A percentile compares a stretch with the other conserved stretches of the same genome.
phyloP scores from a whole-genome alignment of 2,797 vertebrate species.

The Oryzias sinensis region DNA sequence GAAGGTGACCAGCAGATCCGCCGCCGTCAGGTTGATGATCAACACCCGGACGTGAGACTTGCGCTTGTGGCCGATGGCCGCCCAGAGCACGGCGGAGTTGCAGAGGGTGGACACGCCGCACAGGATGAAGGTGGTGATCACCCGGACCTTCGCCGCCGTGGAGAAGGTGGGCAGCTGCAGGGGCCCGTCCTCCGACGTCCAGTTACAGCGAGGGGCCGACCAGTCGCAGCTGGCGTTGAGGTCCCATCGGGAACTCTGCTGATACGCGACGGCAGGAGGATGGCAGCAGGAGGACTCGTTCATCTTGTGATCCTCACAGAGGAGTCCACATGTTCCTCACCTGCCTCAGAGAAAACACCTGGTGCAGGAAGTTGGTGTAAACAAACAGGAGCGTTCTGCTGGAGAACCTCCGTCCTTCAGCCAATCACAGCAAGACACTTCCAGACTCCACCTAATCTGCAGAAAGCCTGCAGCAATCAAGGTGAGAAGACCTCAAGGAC shows the following conservation, averaged over 20 bases:
- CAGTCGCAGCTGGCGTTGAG: constrained; percentile 52
- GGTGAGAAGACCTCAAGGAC: background rate
- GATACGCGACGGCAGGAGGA: constrained; percentile 33
- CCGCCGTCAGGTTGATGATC: constrained; percentile 81
- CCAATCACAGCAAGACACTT: background rate
- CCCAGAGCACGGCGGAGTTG: constrained; percentile 80
- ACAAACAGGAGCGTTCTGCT: constrained; percentile 19
- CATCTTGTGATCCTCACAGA: constrained; percentile 51
- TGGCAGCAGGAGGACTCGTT: constrained; percentile 41
- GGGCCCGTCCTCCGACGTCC: constrained; percentile 28
- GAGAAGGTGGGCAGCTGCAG: constrained; percentile 80
- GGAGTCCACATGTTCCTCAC: constrained; percentile 34
- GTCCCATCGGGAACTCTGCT: constrained; percentile 31
- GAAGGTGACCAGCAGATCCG: constrained; percentile 83
- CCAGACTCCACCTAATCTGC: background rate
- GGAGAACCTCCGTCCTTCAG: constrained; percentile 4
- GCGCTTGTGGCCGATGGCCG: constrained; percentile 59
- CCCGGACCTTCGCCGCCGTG: constrained; percentile 77
- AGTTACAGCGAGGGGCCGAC: constrained; percentile 37
- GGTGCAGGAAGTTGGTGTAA: constrained; percentile 1
- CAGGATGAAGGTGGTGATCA: constrained; percentile 79
- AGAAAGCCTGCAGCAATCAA: constrained; percentile 11
- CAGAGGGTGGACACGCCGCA: constrained; percentile 76
- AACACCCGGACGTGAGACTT: constrained; percentile 76
- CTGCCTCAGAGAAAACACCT: background rate